These are phyloP conservation scores for Cepaea nemoralis DNA, from an alignment of 1,140 invertebrate genomes.

Conservation along the genomic window DNA sequence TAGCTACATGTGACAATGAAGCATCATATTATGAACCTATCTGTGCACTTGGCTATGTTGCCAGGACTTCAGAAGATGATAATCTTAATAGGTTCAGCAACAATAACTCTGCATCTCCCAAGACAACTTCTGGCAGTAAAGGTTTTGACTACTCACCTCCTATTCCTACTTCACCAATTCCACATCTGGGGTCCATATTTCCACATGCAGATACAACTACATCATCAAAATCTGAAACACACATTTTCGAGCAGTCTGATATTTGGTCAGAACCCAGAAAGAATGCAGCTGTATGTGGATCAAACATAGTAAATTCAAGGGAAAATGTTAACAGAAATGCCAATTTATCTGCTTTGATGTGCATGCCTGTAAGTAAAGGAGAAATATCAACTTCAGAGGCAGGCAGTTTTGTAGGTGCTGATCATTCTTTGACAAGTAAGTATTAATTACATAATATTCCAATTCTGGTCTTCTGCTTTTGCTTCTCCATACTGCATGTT, in stretches of 20 bases:
- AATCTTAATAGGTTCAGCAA: not conserved
- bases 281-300: not conserved
- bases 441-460: not conserved
- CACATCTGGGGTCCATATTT: not conserved
- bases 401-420: not conserved
- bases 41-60: not conserved
- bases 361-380: not conserved
- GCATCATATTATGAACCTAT: not conserved
- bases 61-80: not conserved
- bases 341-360: not conserved
- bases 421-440: not conserved
- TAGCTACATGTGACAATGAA: not conserved
- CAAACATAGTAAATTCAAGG: not conserved
- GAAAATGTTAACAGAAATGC: not conserved
- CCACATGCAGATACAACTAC: not conserved
- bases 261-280: not conserved
- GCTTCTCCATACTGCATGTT: too few relatives aligned
- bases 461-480: too few relatives aligned
- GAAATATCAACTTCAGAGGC: not conserved
- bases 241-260: not conserved
- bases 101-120: not conserved
- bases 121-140: not conserved
- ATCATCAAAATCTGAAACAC: not conserved
- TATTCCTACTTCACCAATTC: conserved; percentile 20
- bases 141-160: not conserved